Percentiles rank a stretch among this genome's conserved stretches.
Conservation (phyloP, 2,888 invertebrate species). For the Meganola albula region DNA sequence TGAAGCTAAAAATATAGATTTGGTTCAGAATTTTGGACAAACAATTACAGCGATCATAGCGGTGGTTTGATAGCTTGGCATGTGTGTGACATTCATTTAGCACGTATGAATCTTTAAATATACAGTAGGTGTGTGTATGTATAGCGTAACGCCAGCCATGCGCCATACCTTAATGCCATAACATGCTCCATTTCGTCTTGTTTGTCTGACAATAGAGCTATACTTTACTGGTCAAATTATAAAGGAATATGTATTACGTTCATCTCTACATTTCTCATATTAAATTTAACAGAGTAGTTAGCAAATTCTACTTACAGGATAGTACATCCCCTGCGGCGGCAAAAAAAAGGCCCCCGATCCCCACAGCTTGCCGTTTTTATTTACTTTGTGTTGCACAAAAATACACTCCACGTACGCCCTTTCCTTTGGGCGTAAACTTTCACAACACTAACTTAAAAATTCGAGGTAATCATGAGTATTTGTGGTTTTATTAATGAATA, state of each 20-base stretch:
- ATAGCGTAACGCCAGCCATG: conserved; percentile 56
- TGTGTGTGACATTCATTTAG: too few relatives aligned
- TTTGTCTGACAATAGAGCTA: conserved; percentile 30
- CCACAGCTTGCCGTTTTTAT: conserved; percentile 96
- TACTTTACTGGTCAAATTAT: too few relatives aligned
- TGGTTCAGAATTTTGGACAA: too few relatives aligned
- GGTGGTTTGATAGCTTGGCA: too few relatives aligned
- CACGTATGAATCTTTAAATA: too few relatives aligned
- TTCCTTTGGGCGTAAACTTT: conserved; percentile 57
- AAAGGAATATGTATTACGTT: too few relatives aligned
- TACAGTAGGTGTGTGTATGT: conserved; percentile 14
- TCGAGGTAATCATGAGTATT: conserved; percentile 73
- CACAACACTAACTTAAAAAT: conserved; percentile 73
- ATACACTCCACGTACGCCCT: conserved; percentile 73
- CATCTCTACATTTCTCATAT: too few relatives aligned
- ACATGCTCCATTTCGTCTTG: conserved; percentile 25
- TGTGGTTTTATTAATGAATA: conserved; percentile 47
- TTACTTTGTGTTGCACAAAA: conserved; percentile 78
- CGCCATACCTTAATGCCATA: conserved; percentile 38
- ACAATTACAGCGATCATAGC: too few relatives aligned
- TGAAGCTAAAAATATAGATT: too few relatives aligned
- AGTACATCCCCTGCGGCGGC: conserved; percentile 98
- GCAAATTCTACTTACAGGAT: conserved; percentile 93
- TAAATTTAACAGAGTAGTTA: conserved; percentile 23
- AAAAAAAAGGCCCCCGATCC: conserved; percentile 96